Evolutionary conservation across 2,888 invertebrate genomes (phyloP).

Genomic region (Leptopilina syphax): DNA sequence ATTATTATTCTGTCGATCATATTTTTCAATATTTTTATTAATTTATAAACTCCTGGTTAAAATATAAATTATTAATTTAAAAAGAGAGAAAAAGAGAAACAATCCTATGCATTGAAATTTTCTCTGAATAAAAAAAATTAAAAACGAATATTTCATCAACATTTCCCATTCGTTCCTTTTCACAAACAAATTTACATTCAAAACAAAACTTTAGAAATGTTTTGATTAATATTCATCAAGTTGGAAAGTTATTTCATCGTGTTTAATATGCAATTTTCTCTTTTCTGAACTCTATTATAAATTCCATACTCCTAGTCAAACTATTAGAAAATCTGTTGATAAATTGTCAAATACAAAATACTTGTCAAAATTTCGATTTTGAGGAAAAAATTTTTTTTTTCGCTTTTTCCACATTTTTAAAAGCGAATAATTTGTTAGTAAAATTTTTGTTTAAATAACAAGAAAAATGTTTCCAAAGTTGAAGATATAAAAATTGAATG

Average conservation of each 20-base stretch:
- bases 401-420: too few relatives aligned
- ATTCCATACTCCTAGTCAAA: constrained; percentile 12
- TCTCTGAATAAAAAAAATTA: neutral
- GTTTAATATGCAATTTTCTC: constrained; percentile 10
- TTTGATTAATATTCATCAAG: constrained; percentile 20
- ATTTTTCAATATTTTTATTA: neutral
- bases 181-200: constrained; percentile 16
- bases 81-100: neutral
- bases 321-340: constrained; percentile 5
- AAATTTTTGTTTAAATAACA: too few relatives aligned
- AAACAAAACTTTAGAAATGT: constrained; percentile 20
- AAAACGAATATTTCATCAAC: neutral
- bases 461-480: too few relatives aligned
- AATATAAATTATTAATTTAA: neutral
- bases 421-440: too few relatives aligned
- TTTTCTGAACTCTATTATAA: neutral
- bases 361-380: neutral
- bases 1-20: neutral
- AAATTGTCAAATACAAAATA: neutral
- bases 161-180: constrained; percentile 14
- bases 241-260: constrained; percentile 17
- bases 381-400: too few relatives aligned
- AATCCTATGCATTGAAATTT: neutral
- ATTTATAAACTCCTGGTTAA: neutral
- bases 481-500: too few relatives aligned